phyloP scores from a whole-genome alignment of 2,797 vertebrate genomes.

The Acipenser oxyrinchus region DNA sequence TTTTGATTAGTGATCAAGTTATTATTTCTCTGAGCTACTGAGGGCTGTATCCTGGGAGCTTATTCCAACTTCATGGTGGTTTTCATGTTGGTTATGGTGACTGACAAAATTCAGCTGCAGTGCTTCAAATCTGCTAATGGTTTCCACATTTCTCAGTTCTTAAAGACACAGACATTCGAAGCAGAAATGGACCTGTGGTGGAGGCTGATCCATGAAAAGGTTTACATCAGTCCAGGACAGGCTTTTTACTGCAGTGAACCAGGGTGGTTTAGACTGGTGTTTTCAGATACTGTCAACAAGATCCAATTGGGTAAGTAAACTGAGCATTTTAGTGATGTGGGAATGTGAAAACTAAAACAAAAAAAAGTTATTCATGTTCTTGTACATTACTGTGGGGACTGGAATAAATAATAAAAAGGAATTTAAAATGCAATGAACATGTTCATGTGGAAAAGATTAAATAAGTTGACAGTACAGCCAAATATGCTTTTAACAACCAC shows the following conservation, averaged over 20 bases:
- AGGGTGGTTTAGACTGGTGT: slow-evolving; percentile 34
- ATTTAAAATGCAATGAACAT: neutral
- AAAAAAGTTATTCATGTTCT: too few species aligned
- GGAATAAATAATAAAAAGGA: too few species aligned
- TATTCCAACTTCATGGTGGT: too few species aligned
- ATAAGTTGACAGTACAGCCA: neutral
- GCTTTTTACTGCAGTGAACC: slow-evolving; percentile 32
- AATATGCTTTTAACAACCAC: too few species aligned
- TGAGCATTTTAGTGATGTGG: neutral
- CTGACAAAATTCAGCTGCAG: too few species aligned
- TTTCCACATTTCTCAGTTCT: slow-evolving; percentile 24
- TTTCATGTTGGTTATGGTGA: too few species aligned
- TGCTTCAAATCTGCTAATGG: neutral
- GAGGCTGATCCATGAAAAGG: slow-evolving; percentile 30
- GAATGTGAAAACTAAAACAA: too few species aligned
- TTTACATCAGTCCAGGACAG: slow-evolving; percentile 34
- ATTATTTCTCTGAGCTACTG: too few species aligned
- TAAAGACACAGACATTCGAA: slow-evolving; percentile 34
- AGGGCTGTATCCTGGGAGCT: too few species aligned
- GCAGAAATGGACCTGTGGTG: slow-evolving; percentile 32
- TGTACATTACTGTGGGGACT: too few species aligned
- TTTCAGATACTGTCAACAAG: slow-evolving; percentile 25
- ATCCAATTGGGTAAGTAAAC: slow-evolving; percentile 28
- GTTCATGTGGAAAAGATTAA: neutral
- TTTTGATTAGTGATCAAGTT: too few species aligned